Base-by-base conservation (phyloP, 2,888 invertebrate species). In the Deroplatys truncata region DNA sequence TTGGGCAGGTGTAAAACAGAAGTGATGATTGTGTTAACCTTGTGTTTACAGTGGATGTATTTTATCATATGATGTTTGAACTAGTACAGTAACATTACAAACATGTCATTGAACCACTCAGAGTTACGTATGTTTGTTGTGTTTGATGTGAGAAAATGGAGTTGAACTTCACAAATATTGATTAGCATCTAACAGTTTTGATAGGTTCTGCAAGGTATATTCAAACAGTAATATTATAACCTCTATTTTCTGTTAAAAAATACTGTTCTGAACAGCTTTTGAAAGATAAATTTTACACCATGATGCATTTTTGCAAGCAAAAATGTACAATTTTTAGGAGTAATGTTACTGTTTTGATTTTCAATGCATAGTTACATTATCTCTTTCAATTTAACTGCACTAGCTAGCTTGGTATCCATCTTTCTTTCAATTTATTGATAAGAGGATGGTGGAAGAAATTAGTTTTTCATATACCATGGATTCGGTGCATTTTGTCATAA, bases 41-140 rank as follows among this genome's bases (percentile, higher is more conserved):
- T 85, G 85, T 89, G 83, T 85, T 83, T 82, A 90, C 86, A 84
- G 87, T 90, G 90, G 84, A 89, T 90, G 90, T 90, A 90, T 88
- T 90, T 88, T 90, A 89, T 84, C 87, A 85, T 43, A 86, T 89
- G 83, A 86, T 84, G 83, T 89, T 89, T 35, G 85, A 88, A 88
- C 84, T 87, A 87, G 87, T 87, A 20, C 85, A 43, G 85, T 85
- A 89, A 88, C 88, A 72, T 89, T 88, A 84, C 88, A 82, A 85
- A 88, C 82, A 85, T 88, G 88, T 87, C 90, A 89, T 90, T 88
- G 88, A 56, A 20, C 89, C 89, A 90, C 88, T 84, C 88, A 89
- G 56, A 72, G 85, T 88, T 84, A 89, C 29, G 85, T 89, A 89
- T 90, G 89, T 90, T 87, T 89, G 90, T 90, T 88, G 89, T 89